Percentiles rank a stretch among this genome's conserved stretches.
phyloP scores from a whole-genome alignment of 2,797 vertebrate species.

The Crenuchus spilurus region DNA sequence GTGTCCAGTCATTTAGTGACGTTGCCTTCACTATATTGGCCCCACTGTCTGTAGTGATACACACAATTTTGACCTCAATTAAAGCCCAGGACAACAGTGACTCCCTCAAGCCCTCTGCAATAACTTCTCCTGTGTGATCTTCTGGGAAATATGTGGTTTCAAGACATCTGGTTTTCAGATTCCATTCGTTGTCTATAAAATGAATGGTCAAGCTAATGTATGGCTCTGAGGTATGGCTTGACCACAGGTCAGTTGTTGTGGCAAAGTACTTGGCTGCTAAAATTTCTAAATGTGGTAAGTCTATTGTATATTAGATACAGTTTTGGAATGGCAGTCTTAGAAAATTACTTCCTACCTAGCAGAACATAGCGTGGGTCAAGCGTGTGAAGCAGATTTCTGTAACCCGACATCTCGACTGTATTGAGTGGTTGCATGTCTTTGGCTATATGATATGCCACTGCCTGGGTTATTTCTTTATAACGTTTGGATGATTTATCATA shows the following conservation, averaged over 20 bases:
- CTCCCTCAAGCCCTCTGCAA: background rate
- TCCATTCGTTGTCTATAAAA: background rate
- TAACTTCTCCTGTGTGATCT: background rate
- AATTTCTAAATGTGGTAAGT: background rate
- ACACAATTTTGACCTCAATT: no score
- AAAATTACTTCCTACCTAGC: constrained; percentile 2
- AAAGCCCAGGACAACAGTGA: no score
- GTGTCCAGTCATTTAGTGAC: no score
- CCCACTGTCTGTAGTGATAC: no score
- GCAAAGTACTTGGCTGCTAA: constrained; percentile 3
- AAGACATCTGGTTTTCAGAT: background rate
- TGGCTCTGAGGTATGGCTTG: background rate
- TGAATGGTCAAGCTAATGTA: background rate
- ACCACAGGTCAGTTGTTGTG: constrained; percentile 4
- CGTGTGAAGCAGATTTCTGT: background rate
- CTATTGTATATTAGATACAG: background rate
- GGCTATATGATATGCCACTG: constrained; percentile 10
- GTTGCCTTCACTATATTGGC: no score
- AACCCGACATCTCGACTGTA: background rate
- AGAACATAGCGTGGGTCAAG: constrained; percentile 16
- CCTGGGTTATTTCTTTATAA: constrained; percentile 10
- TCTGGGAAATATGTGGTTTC: background rate
- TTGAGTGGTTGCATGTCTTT: constrained; percentile 10
- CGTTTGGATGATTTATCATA: no score
- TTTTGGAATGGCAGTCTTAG: constrained; percentile 7